These are phyloP conservation scores for Deroptyus accipitrinus DNA, from an alignment of 2,113 vertebrate species.

Conservation along the genomic window DNA sequence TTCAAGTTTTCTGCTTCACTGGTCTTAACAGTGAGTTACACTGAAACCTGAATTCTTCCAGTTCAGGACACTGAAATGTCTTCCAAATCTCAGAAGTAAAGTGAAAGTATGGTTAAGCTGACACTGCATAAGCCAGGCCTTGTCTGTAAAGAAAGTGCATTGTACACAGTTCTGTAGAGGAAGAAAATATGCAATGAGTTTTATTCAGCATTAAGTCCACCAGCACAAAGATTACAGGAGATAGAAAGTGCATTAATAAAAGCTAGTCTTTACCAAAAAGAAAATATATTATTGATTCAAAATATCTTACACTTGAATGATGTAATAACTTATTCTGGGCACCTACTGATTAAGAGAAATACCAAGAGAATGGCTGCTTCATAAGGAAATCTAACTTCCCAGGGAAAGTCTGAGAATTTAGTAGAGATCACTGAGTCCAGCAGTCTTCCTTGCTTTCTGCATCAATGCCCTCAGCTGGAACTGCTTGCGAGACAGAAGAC, in stretches of 20 bases:
- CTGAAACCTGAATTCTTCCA: background rate
- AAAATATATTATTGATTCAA: constrained; percentile 86
- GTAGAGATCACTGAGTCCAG: constrained; percentile 97
- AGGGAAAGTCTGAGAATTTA: constrained; percentile 69
- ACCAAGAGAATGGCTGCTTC: constrained; percentile 59
- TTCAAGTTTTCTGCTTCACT: background rate
- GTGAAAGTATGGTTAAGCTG: background rate
- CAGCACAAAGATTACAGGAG: constrained; percentile 82
- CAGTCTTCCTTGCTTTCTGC: constrained; percentile 99
- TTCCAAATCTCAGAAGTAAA: background rate
- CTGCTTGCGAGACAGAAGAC: constrained; percentile 96
- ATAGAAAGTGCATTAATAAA: constrained; percentile 96
- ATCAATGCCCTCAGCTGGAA: constrained; percentile 98
- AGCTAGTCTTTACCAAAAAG: constrained; percentile 86
- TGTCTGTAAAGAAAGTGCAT: background rate
- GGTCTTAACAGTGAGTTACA: background rate
- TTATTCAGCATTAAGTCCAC: constrained; percentile 79
- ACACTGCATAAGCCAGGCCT: background rate
- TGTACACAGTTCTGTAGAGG: constrained; percentile 27
- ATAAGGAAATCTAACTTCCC: constrained; percentile 23
- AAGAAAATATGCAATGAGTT: constrained; percentile 75
- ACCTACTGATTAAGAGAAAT: constrained; percentile 76
- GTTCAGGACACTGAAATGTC: background rate
- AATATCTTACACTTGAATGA: constrained; percentile 86
- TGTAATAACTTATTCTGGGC: constrained; percentile 82